Evolutionary conservation across 2,113 vertebrate genomes (phyloP), one percentile per base, ranked within the genome.

Genomic region (Charadrius vociferus): DNA sequence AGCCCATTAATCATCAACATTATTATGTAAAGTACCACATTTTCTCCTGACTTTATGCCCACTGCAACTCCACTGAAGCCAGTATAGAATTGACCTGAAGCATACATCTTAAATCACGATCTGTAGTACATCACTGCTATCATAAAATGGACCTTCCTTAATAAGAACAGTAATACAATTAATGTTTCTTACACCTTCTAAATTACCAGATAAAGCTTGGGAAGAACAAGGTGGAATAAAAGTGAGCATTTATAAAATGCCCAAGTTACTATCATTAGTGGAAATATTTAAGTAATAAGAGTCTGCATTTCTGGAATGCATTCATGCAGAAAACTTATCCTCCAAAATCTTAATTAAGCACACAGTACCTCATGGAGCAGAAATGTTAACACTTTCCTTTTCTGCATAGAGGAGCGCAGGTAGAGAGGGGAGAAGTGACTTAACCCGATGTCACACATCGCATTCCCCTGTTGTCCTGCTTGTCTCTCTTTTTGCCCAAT

Each of bases 291-390:
- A 95, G 83, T 92, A 94, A 92, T 92, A 91, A 73, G 59, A 75
- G 70, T 62, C 81, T 96, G 89, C 74, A 70, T 85, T 95, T 90
- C 84, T 96, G 74, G 66, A 91, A 93, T 88, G 93, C 62, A 78
- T 93, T 96, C 95, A 96, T 94, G 94, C 74, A 91, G 93, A 95
- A 93, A 96, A 91, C 30, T 65, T 90, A 80, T 85, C 84, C 59
- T 95, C 67, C 67, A 88, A 91, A 93, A 96, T 95, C 87, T 96
- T 96, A 95, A 96, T 96, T 96, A 95, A 95, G 84, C 41, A 70
- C 66, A 68, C 26, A 59, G 58, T 80, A 90, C 81, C 74, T 83
- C 26, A 43, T n/a, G 89, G 87, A 90, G 53, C 66, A 95, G 70
- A 89, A 86, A 73, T 79, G 24, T 41, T 49, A 95, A 49, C 81